These are phyloP conservation scores for Hypocryptadius cinnamomeus DNA, from an alignment of 2,113 vertebrate species.

Conservation along the genomic window DNA sequence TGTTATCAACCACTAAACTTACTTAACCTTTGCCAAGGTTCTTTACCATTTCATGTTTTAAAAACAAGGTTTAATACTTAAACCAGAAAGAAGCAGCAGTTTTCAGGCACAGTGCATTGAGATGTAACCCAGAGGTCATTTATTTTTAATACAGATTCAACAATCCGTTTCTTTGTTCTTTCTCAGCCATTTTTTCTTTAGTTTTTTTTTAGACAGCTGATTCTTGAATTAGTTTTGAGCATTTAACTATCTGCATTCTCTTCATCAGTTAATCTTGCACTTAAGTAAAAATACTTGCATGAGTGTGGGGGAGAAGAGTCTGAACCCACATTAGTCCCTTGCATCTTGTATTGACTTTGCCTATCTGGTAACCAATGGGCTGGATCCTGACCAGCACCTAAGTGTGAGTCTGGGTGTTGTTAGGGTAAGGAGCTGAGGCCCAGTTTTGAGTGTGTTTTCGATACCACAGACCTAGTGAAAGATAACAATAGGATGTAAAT, in stretches of 20 bases:
- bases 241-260: background rate
- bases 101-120: background rate
- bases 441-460: background rate
- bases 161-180: background rate
- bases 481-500: background rate
- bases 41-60: background rate
- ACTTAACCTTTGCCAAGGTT: background rate
- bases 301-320: background rate
- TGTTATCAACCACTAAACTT: background rate
- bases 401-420: background rate
- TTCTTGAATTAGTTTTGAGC: background rate
- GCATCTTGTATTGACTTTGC: background rate
- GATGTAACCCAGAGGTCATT: background rate
- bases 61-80: background rate
- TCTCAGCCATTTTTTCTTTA: background rate
- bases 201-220: background rate
- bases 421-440: background rate
- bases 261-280: background rate
- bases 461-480: background rate
- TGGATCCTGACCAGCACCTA: background rate
- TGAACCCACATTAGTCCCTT: background rate
- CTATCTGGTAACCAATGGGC: background rate
- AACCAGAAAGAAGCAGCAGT: background rate
- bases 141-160: constrained; percentile 24
- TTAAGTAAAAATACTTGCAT: background rate